Conservation (phyloP, 2,113 vertebrate genomes). For the Cheirogaleus medius region DNA sequence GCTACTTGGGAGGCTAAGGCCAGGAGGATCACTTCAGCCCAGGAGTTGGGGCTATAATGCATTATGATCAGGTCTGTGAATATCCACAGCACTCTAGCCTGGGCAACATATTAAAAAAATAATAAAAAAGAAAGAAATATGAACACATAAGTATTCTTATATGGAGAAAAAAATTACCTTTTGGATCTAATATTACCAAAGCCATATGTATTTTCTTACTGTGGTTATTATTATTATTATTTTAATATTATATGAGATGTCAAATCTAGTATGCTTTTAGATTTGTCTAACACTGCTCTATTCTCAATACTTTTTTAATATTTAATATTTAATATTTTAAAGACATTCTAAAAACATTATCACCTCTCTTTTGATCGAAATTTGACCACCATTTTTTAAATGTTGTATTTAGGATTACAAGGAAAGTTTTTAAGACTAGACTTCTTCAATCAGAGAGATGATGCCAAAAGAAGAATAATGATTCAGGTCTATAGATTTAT, state of each 20-base stretch:
- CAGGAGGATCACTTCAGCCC: neutral
- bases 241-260: neutral
- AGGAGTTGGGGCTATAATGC: neutral
- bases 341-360: neutral
- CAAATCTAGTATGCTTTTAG: slow-evolving; percentile 8
- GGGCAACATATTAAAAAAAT: neutral
- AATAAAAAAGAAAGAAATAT: neutral
- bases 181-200: neutral
- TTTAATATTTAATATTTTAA: neutral
- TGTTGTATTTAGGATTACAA: slow-evolving; percentile 19
- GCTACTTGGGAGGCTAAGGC: neutral
- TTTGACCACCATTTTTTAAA: neutral
- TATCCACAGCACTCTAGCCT: neutral
- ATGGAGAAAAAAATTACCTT: neutral
- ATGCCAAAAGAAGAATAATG: neutral
- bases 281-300: neutral
- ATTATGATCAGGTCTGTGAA: neutral
- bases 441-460: neutral
- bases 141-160: neutral
- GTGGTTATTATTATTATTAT: neutral
- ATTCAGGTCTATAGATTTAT: neutral
- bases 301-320: neutral
- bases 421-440: neutral
- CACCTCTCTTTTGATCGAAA: neutral
- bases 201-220: neutral